Base-by-base conservation (phyloP, 2,113 vertebrate species). In the Tragelaphus buxtoni region DNA sequence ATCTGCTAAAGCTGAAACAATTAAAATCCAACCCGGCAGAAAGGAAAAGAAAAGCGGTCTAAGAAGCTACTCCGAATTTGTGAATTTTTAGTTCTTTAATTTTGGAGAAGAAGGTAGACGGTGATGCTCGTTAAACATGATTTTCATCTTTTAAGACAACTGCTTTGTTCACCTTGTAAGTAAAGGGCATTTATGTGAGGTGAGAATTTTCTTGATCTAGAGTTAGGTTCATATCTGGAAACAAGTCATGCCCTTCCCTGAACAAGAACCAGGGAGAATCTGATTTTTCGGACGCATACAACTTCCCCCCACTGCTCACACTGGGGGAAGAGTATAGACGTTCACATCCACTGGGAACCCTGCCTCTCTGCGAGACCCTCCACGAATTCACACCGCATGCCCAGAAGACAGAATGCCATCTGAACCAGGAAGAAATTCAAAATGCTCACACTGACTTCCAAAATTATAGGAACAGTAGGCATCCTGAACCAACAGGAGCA, bases 141-240 rank as follows among this genome's bases (percentile, higher is more conserved):
- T 30, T 49, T 80, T 58, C 61, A 49, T 80, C n/a, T 65, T 90
- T 69, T 32, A 28, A 1, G 30, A 95, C 22, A n/a, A 76, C 56
- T 86, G 55, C 45, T 47, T 47, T n/a, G 92, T 86, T 32, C 10
- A 87, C 90, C 82, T 35, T 30, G 49, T 30, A 84, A 86, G 93
- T 79, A 88, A 97, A 94, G 17, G 80, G 53, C 81, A 82, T 28
- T 90, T 92, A 61, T 32, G 49, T 63, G 90, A 56, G 58, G 79
- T 24, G 14, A 88, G 90, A 84, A 56, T 96, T 97, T 94, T 32
- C 96, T 90, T 91, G 87, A 90, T 76, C 60, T 65, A 86, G 0
- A 69, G 16, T 42, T 18, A 84, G 63, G 47, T 92, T 96, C n/a
- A 1, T 53, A 13, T 84, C 30, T 53, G 96, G 42, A 58, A 77